phyloP scores from a whole-genome alignment of 2,113 vertebrate species.

The Micronycteris hirsuta region DNA sequence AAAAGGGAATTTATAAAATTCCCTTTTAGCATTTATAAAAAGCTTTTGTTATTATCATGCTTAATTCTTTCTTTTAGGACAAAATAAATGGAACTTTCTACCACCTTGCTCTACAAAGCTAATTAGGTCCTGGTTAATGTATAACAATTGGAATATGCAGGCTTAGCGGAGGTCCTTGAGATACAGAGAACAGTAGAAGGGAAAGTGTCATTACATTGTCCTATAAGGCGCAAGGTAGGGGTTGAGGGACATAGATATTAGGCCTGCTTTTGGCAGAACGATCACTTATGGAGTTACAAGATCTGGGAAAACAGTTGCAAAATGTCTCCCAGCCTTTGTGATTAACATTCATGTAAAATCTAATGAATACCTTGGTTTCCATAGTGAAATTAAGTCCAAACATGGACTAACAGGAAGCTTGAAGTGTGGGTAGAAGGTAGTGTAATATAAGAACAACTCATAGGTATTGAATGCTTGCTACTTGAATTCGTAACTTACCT shows the following conservation, averaged over 20 bases:
- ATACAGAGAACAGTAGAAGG: background rate
- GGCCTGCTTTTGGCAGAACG: background rate
- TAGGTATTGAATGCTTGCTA: background rate
- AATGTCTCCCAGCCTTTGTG: background rate
- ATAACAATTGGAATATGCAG: background rate
- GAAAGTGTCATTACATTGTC: background rate
- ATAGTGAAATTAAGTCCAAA: background rate
- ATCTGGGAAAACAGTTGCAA: background rate
- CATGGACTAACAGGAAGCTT: background rate
- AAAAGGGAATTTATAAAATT: slow-evolving; percentile 14
- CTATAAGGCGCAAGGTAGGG: background rate
- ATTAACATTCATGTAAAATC: background rate
- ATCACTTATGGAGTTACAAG: background rate
- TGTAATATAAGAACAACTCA: background rate
- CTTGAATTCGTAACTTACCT: background rate
- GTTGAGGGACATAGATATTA: background rate
- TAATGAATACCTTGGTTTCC: background rate
- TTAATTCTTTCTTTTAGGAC: background rate
- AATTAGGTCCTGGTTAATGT: background rate
- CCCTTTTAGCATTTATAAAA: background rate
- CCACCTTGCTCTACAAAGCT: background rate
- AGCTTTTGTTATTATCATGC: background rate
- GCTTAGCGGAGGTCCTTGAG: background rate
- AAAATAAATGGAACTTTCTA: background rate
- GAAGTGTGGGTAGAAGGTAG: background rate